phyloP scores from a whole-genome alignment of 2,113 vertebrate species.

The Cyanoderma ruficeps region DNA sequence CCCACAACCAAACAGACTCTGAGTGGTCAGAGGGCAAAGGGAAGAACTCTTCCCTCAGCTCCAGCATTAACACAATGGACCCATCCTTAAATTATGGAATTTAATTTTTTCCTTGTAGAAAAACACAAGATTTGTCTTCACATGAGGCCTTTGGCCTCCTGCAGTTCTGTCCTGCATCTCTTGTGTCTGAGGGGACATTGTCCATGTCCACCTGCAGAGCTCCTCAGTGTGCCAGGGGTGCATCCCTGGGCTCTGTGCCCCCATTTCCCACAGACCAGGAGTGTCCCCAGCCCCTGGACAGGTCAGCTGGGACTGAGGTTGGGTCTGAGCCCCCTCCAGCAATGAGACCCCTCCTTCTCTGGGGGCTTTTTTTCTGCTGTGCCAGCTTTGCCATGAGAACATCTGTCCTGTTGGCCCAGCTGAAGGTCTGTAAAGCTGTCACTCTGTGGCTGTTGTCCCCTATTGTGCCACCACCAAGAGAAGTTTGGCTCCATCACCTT shows the following conservation, averaged over 20 bases:
- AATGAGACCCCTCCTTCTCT: fast-evolving
- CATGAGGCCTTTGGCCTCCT: background rate
- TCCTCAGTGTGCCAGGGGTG: background rate
- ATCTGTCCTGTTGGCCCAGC: background rate
- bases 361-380: background rate
- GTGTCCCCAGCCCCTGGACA: fast-evolving
- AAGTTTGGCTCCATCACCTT: background rate
- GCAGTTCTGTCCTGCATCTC: background rate
- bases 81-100: background rate
- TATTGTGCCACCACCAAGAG: background rate
- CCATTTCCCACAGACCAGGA: background rate
- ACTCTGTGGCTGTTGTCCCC: background rate
- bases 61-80: fast-evolving
- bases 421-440: background rate
- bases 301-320: background rate
- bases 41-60: background rate
- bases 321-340: background rate
- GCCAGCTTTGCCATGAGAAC: background rate
- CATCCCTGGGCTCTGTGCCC: background rate
- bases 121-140: background rate
- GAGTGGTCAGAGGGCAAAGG: background rate
- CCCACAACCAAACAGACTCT: background rate
- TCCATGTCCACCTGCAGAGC: background rate
- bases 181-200: background rate
- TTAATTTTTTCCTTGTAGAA: background rate